phyloP scores from a whole-genome alignment of 2,888 invertebrate species.

The Gibbula magus region DNA sequence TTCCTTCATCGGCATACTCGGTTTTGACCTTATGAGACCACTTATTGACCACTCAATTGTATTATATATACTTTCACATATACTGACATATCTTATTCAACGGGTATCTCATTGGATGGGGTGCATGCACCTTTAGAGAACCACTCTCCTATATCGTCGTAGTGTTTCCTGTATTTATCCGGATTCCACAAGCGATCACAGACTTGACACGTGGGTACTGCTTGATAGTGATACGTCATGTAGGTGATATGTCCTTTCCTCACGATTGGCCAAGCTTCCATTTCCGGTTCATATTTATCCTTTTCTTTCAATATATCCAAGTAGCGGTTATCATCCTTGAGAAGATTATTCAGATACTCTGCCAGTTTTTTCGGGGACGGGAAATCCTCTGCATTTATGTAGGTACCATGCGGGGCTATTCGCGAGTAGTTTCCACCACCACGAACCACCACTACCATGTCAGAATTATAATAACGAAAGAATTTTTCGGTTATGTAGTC shows the following conservation, averaged over 20 bases:
- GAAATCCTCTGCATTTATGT: slow-evolving; percentile 33
- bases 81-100: no score
- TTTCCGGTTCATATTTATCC: slow-evolving; percentile 27
- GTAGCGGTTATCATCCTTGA: slow-evolving; percentile 22
- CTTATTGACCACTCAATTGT: no score
- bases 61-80: no score
- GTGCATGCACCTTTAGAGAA: slow-evolving; percentile 25
- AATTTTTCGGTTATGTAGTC: slow-evolving; percentile 18
- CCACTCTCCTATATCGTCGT: slow-evolving; percentile 12
- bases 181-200: slow-evolving; percentile 40
- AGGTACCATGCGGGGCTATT: slow-evolving; percentile 10
- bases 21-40: no score
- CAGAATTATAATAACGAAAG: neutral
- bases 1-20: no score
- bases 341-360: slow-evolving; percentile 28
- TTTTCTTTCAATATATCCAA: slow-evolving; percentile 24
- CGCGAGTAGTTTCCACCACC: neutral
- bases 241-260: neutral
- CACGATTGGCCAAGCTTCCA: slow-evolving; percentile 24
- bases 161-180: slow-evolving; percentile 1
- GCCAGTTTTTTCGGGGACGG: slow-evolving; percentile 27
- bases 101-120: slow-evolving; percentile 13
- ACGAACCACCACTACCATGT: no score
- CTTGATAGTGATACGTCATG: slow-evolving; percentile 36
- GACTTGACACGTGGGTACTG: slow-evolving; percentile 32